These are phyloP conservation scores for Mormoops blainvillei DNA, from an alignment of 2,113 vertebrate genomes.

Conservation along the genomic window DNA sequence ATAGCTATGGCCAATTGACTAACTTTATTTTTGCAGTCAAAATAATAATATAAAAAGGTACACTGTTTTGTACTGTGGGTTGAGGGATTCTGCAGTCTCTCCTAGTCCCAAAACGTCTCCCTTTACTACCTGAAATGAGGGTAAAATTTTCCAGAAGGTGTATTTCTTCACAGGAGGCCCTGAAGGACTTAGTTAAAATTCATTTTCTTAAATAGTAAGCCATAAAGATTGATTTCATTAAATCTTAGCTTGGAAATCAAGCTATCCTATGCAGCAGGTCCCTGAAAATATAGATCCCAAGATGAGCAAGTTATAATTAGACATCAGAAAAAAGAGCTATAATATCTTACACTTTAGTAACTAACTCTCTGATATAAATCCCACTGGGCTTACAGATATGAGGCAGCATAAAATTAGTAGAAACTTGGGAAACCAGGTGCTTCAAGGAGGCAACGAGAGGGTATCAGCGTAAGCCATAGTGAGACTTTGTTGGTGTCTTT, in stretches of 20 bases:
- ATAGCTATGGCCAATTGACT: neutral
- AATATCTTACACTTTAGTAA: neutral
- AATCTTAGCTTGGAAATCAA: neutral
- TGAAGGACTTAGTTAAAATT: neutral
- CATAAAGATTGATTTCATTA: neutral
- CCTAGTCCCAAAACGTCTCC: neutral
- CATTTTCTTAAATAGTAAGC: neutral
- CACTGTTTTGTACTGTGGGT: neutral
- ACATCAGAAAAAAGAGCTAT: neutral
- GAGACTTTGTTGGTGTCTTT: neutral
- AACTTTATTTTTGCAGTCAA: neutral
- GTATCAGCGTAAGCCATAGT: neutral
- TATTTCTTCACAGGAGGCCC: neutral
- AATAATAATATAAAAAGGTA: neutral
- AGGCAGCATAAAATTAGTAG: neutral
- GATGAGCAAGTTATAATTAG: neutral
- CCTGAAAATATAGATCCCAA: neutral
- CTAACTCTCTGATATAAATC: neutral
- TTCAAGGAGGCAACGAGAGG: neutral
- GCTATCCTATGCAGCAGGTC: neutral
- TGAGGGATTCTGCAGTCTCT: neutral
- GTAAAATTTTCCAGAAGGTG: neutral
- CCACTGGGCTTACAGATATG: neutral
- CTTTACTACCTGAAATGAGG: neutral
- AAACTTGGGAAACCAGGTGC: neutral